Conservation (phyloP, 2,888 invertebrate species). For the Catocala nupta region DNA sequence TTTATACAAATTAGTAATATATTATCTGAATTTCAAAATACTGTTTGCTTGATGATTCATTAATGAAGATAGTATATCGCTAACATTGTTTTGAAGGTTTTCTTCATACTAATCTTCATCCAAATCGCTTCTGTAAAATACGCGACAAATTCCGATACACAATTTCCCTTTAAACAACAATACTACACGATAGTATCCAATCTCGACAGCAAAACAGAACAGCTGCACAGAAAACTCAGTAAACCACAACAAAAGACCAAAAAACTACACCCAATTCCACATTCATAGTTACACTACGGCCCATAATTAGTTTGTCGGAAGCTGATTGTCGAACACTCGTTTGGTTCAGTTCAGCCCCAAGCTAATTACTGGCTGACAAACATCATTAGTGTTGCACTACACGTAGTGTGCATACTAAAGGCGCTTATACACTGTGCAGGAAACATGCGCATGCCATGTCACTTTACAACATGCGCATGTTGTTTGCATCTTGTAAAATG, state of each 20-base stretch:
- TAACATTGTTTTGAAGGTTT: too few species aligned
- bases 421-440: background rate
- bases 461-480: too few species aligned
- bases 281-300: slow-evolving; percentile 24
- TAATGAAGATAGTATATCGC: too few species aligned
- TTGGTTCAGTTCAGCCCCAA: slow-evolving; percentile 44
- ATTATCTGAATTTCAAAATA: too few species aligned
- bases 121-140: too few species aligned
- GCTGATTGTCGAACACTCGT: slow-evolving; percentile 59
- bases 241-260: background rate
- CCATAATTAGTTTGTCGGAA: slow-evolving; percentile 61
- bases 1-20: too few species aligned
- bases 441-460: slow-evolving; percentile 3
- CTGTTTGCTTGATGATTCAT: too few species aligned
- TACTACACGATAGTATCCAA: background rate
- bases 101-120: too few species aligned
- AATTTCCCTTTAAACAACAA: too few species aligned
- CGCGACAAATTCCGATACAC: too few species aligned
- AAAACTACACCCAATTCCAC: background rate
- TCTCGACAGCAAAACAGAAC: background rate
- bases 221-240: background rate
- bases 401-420: slow-evolving; percentile 16
- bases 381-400: slow-evolving; percentile 46
- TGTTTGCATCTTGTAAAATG: too few species aligned
- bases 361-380: slow-evolving; percentile 49